Percentiles rank a stretch among this genome's conserved stretches.
These are phyloP conservation scores for Gallinago solitaria DNA, from an alignment of 2,797 vertebrate genomes.

Conservation along the genomic window DNA sequence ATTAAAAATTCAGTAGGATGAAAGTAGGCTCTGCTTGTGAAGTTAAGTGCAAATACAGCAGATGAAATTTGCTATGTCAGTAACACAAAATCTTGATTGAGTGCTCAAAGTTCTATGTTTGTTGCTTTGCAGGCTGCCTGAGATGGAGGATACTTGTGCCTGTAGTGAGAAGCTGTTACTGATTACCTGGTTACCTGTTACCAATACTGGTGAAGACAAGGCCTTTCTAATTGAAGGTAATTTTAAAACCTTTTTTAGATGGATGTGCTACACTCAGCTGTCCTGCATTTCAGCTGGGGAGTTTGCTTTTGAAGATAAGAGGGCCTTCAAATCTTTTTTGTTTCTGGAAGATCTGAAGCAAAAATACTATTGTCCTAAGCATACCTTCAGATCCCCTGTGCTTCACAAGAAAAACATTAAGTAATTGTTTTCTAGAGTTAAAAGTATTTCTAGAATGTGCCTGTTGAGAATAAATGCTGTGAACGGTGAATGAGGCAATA, in stretches of 20 bases:
- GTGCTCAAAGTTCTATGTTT: background rate
- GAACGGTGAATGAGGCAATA: background rate
- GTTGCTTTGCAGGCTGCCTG: background rate
- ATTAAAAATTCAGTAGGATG: background rate
- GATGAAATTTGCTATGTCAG: background rate
- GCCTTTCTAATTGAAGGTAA: background rate
- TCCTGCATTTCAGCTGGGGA: background rate
- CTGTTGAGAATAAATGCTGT: background rate
- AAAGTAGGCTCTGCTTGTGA: background rate
- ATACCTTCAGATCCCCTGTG: background rate
- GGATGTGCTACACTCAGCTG: background rate
- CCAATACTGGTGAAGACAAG: background rate
- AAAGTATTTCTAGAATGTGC: too few species aligned
- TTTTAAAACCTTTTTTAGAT: fast-evolving
- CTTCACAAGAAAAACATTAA: background rate
- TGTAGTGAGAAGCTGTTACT: background rate
- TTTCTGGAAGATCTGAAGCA: background rate
- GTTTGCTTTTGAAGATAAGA: background rate
- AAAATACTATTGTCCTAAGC: background rate
- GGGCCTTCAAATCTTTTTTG: background rate
- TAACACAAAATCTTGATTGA: background rate
- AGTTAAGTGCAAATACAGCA: background rate
- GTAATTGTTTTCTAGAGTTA: background rate
- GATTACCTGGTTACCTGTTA: background rate
- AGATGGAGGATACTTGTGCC: background rate